Conservation (phyloP, 2,113 vertebrate species). For the Triplophysa dalaica region DNA sequence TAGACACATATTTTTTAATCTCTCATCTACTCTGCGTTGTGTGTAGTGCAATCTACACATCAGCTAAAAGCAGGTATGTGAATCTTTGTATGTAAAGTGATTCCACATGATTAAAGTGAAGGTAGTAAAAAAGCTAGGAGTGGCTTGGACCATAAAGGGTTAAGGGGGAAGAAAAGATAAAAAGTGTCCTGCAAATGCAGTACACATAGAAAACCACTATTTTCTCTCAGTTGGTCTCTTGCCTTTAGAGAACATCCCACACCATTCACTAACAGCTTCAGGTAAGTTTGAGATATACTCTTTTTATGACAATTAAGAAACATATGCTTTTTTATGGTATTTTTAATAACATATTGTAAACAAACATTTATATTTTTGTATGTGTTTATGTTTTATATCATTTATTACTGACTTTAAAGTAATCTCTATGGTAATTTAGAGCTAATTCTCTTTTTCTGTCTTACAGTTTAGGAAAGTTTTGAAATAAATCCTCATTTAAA, state of each 20-base stretch:
- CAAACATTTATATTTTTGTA: too few relatives aligned
- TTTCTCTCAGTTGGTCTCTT: not conserved
- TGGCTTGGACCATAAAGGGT: not conserved
- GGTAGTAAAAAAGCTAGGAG: not conserved
- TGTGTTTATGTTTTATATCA: too few relatives aligned
- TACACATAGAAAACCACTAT: not conserved
- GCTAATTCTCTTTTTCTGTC: not conserved
- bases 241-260: not conserved
- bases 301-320: not conserved
- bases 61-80: not conserved
- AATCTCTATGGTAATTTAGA: not conserved
- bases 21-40: too few relatives aligned
- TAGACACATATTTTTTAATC: too few relatives aligned
- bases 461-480: not conserved
- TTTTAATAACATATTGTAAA: too few relatives aligned
- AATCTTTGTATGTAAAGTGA: not conserved
- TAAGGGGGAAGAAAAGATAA: not conserved
- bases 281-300: conserved; percentile 4
- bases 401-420: not conserved
- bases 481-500: not conserved
- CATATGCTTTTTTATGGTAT: too few relatives aligned
- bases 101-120: not conserved
- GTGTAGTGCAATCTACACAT: too few relatives aligned
- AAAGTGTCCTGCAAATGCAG: not conserved
- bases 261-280: not conserved